A percentile compares a stretch with the other conserved stretches of the same genome.
phyloP scores from a whole-genome alignment of 53 echinoderm and acorn worm species.

The Holothuria leucospilota region DNA sequence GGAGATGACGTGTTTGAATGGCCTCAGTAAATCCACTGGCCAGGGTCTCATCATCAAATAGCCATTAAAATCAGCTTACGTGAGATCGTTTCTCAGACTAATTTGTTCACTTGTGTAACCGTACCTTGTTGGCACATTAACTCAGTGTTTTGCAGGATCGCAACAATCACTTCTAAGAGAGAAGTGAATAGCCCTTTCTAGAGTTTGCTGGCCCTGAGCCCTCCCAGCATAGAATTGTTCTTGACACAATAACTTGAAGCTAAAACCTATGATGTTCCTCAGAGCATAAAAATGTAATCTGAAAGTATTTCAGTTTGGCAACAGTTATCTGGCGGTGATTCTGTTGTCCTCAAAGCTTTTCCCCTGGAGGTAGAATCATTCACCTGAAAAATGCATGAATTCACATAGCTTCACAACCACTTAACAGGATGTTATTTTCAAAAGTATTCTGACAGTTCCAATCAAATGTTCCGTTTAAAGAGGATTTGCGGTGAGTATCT shows the following conservation, averaged over 20 bases:
- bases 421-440: background rate
- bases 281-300: slow-evolving; percentile 36
- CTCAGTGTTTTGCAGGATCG: no score
- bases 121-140: slow-evolving; percentile 29
- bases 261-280: slow-evolving; percentile 24
- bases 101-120: slow-evolving; percentile 9
- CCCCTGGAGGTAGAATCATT: background rate
- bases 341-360: slow-evolving; percentile 1
- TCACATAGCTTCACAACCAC: slow-evolving; percentile 14
- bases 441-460: no score
- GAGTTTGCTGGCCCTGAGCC: slow-evolving; percentile 20
- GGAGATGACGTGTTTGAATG: no score
- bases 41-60: no score
- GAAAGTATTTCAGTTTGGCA: background rate
- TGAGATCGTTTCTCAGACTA: slow-evolving; percentile 9
- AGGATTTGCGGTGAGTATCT: no score
- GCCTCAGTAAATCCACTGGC: no score
- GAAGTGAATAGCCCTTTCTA: background rate
- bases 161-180: no score
- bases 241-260: slow-evolving; percentile 7
- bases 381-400: background rate
- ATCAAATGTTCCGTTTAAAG: no score
- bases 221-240: slow-evolving; percentile 16
- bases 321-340: no score
- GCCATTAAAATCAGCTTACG: background rate